phyloP scores from a whole-genome alignment of 2,113 vertebrate species.

The Ceratotherium simum region DNA sequence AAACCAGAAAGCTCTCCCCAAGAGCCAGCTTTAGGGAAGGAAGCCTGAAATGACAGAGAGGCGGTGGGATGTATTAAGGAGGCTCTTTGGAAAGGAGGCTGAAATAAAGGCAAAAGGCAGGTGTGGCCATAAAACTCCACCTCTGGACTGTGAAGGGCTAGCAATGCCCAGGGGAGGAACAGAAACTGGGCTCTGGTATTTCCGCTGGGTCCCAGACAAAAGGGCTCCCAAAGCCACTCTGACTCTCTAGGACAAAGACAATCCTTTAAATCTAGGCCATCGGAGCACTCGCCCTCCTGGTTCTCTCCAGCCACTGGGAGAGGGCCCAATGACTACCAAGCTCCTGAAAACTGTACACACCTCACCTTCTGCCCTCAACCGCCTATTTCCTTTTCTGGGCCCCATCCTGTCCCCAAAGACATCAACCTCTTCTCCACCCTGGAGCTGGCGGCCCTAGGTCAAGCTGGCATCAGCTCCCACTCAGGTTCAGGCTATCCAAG shows the following conservation, averaged over 20 bases:
- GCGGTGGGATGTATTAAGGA: neutral
- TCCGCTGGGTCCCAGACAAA: neutral
- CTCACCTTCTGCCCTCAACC: neutral
- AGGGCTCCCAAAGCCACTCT: neutral
- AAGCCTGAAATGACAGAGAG: conserved; percentile 57
- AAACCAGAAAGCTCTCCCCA: conserved; percentile 80
- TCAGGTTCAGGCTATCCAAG: conserved; percentile 35
- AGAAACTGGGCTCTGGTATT: neutral
- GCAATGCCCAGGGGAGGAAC: fast-evolving
- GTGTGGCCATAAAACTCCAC: conserved; percentile 48
- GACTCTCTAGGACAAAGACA: neutral
- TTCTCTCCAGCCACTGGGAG: neutral
- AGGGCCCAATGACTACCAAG: fast-evolving
- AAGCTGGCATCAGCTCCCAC: neutral
- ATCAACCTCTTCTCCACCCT: neutral
- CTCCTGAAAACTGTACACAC: neutral
- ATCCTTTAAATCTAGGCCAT: neutral
- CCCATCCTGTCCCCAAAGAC: neutral
- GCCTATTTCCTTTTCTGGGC: neutral
- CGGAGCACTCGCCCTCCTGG: fast-evolving
- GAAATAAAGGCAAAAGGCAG: neutral
- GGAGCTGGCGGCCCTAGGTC: neutral
- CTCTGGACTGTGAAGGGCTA: neutral
- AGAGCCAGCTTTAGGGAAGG: conserved; percentile 75
- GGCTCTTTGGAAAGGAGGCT: conserved; percentile 42